Evolutionary conservation across 2,113 vertebrate genomes (phyloP).

Genomic region (Peromyscus californicus): DNA sequence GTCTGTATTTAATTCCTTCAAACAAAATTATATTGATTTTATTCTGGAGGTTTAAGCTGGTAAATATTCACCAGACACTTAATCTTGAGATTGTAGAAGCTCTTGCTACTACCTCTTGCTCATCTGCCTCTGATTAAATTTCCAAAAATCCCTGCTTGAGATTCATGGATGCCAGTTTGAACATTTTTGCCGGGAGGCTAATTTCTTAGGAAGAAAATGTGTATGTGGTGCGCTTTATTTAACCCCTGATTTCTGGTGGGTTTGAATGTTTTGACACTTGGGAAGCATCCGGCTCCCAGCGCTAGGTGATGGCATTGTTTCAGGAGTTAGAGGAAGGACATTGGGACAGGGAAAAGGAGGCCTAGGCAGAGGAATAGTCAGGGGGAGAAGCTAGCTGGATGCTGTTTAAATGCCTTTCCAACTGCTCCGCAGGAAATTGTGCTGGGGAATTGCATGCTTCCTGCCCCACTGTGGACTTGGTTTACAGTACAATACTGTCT

Average conservation of each 20-base stretch:
- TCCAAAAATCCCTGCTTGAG: slow-evolving; percentile 60
- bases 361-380: slow-evolving; percentile 44
- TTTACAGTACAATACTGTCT: slow-evolving; percentile 77
- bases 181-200: background rate
- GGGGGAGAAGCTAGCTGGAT: slow-evolving; percentile 69
- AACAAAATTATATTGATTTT: slow-evolving; percentile 68
- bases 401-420: slow-evolving; percentile 85
- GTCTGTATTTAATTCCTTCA: slow-evolving; percentile 18
- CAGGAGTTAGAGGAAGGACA: slow-evolving; percentile 48
- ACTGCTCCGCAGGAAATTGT: slow-evolving; percentile 85
- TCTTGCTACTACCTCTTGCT: slow-evolving; percentile 31
- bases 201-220: slow-evolving; percentile 60
- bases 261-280: slow-evolving; percentile 48
- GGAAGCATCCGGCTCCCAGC: slow-evolving; percentile 50
- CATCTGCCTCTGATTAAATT: slow-evolving; percentile 60
- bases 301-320: slow-evolving; percentile 47
- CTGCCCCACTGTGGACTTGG: slow-evolving; percentile 84
- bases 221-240: slow-evolving; percentile 55
- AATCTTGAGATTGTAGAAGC: slow-evolving; percentile 49
- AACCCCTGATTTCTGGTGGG: slow-evolving; percentile 46
- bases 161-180: slow-evolving; percentile 67
- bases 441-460: slow-evolving; percentile 86
- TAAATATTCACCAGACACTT: slow-evolving; percentile 32
- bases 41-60: slow-evolving; percentile 42
- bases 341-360: background rate